These are phyloP conservation scores for Xiphophorus birchmanni DNA, from an alignment of 2,797 vertebrate genomes.

Conservation along the genomic window DNA sequence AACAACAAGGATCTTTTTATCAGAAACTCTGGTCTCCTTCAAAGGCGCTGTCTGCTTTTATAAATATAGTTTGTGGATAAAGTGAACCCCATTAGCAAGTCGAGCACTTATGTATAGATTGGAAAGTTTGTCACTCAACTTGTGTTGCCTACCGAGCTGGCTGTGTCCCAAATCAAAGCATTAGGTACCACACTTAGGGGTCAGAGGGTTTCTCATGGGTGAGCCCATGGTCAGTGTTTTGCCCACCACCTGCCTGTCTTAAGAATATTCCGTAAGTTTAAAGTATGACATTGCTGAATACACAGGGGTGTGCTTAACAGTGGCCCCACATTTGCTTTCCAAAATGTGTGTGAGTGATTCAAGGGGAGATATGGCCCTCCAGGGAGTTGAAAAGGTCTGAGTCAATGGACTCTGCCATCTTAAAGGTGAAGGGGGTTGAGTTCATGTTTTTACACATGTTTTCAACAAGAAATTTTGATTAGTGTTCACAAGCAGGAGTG, in stretches of 20 bases:
- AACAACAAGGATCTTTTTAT: constrained; percentile 40
- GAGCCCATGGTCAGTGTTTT: constrained; percentile 64
- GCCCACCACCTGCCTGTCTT: constrained; percentile 79
- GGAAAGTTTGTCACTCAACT: constrained; percentile 79
- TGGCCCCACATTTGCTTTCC: constrained; percentile 73
- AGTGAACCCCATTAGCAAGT: constrained; percentile 82
- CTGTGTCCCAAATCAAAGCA: constrained; percentile 69
- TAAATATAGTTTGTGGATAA: constrained; percentile 83
- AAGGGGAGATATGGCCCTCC: constrained; percentile 75
- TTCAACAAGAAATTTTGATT: constrained; percentile 49
- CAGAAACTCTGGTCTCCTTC: constrained; percentile 73
- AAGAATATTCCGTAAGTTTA: constrained; percentile 76
- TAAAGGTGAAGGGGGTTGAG: constrained; percentile 63
- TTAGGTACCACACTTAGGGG: constrained; percentile 62
- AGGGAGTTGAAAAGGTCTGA: constrained; percentile 71
- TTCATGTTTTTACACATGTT: constrained; percentile 61
- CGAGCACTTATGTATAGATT: constrained; percentile 74
- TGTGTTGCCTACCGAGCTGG: constrained; percentile 75
- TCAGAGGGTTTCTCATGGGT: constrained; percentile 46
- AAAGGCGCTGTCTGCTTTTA: constrained; percentile 74
- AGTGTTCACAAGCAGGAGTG: constrained; percentile 41
- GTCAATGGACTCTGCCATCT: constrained; percentile 70
- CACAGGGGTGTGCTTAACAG: constrained; percentile 76
- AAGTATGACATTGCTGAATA: constrained; percentile 79
- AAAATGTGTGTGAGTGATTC: constrained; percentile 78